Evolutionary conservation across 2,888 invertebrate genomes (phyloP).

Genomic region (Acronicta leporina): DNA sequence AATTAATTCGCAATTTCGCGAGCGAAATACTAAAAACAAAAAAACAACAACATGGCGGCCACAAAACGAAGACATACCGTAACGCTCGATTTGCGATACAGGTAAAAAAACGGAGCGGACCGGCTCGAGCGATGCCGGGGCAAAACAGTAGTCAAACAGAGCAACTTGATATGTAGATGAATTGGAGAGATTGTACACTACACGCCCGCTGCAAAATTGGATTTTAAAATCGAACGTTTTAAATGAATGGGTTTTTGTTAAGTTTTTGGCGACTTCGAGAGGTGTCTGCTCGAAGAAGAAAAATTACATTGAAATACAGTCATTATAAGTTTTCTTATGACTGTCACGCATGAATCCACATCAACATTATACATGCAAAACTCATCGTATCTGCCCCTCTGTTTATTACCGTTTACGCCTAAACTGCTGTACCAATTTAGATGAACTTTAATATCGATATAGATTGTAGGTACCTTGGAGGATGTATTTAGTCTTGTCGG

Average conservation of each 20-base stretch:
- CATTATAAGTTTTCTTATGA: too few relatives aligned
- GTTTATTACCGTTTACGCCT: too few relatives aligned
- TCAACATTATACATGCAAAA: too few relatives aligned
- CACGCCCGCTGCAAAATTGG: slow-evolving; percentile 58
- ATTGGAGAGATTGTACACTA: slow-evolving; percentile 74
- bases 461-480: too few relatives aligned
- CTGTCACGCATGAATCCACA: too few relatives aligned
- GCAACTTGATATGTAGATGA: slow-evolving; percentile 80
- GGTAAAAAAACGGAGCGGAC: slow-evolving; percentile 60
- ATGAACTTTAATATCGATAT: too few relatives aligned
- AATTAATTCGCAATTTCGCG: slow-evolving; percentile 77
- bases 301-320: too few relatives aligned
- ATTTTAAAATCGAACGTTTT: slow-evolving; percentile 57
- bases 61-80: slow-evolving; percentile 65
- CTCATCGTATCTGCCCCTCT: too few relatives aligned
- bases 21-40: slow-evolving; percentile 56
- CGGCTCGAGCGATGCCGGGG: slow-evolving; percentile 62
- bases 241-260: slow-evolving; percentile 34
- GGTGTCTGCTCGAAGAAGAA: slow-evolving; percentile 6
- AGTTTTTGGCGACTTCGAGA: slow-evolving; percentile 10
- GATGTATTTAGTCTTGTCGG: too few relatives aligned
- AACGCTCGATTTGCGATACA: slow-evolving; percentile 77
- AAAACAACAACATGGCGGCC: slow-evolving; percentile 53
- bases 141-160: slow-evolving; percentile 79
- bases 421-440: too few relatives aligned